Conservation (phyloP, 2,888 invertebrate species). For the Steromphala cineraria region DNA sequence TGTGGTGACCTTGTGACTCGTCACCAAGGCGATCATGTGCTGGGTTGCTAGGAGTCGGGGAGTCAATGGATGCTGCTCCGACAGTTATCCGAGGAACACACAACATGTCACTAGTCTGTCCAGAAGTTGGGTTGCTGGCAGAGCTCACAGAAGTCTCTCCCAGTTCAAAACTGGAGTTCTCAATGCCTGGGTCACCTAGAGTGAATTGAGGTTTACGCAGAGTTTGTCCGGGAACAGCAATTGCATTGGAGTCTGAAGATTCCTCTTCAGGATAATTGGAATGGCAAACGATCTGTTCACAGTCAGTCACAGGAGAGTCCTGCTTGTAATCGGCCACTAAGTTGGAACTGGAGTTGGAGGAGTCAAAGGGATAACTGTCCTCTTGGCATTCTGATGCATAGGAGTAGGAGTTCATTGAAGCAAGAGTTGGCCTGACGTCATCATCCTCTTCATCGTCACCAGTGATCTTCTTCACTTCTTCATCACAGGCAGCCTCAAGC, state of each 20-base stretch:
- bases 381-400: constrained; percentile 45
- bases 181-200: constrained; percentile 41
- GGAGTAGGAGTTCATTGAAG: constrained; percentile 34
- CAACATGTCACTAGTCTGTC: background rate
- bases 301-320: constrained; percentile 13
- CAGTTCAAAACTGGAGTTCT: constrained; percentile 51
- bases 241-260: background rate
- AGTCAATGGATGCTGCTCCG: background rate
- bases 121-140: background rate
- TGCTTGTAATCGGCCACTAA: constrained; percentile 30
- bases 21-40: no score
- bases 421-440: constrained; percentile 43
- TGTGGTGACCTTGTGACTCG: no score
- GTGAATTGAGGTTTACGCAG: background rate
- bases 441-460: constrained; percentile 62
- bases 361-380: constrained; percentile 33
- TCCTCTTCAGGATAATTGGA: constrained; percentile 9
- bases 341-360: constrained; percentile 29
- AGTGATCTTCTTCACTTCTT: constrained; percentile 67
- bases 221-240: background rate
- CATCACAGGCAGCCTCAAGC: constrained; percentile 68
- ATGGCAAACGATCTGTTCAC: constrained; percentile 29
- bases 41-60: background rate
- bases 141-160: constrained; percentile 34
- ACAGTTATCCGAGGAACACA: background rate